Evolutionary conservation across 37 sponge, comb jelly and placozoan genomes (phyloP), one percentile per base, ranked within the genome.

Genomic region (Ianthella basta): DNA sequence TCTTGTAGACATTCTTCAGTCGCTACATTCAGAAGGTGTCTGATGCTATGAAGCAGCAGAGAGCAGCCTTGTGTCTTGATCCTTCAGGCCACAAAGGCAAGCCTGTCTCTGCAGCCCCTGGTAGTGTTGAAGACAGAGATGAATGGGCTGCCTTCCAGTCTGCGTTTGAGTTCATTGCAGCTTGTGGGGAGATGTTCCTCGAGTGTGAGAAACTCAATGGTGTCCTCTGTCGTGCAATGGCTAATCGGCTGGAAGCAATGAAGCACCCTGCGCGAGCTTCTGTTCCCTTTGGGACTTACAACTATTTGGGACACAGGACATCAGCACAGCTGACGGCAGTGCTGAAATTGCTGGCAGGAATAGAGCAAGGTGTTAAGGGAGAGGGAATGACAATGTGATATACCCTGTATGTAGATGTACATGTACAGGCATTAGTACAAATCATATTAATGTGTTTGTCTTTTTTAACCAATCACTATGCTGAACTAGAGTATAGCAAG

Each of bases 61-160:
- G 88, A n/a, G 69, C 55, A 55, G 59, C 0, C 44, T 85, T 91
- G 70, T 68, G 90, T 0, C 80, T 91, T 54, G 94, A 85, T 6
- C 33, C 36, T 34, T 13, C 30, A 5, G 33, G 55, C 41, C 60
- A 25, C 24, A 19, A 24, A 21, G 59, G 27, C 23, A 41, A 35
- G 54, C 15, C 8, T 54, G 41, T 32, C 59, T 63, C 40, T 55
- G 64, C 25, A 38, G 44, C 23, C 60, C 50, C 44, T 39, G 57
- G 34, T 30, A 19, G 57, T 15, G 70, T 65, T 29, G 80, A 54
- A 34, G n/a, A 25, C 29, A 63, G 77, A 36, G 96, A 95, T 10
- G 94, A 93, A 34, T 95, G 96, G 96, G 65, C 69, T 13, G 19
- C 79, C 21, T 79, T 92, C 16, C 94, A 92, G 72, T 80, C 64